phyloP scores from a whole-genome alignment of 1,140 invertebrate genomes.

The Tribolium castaneum region DNA sequence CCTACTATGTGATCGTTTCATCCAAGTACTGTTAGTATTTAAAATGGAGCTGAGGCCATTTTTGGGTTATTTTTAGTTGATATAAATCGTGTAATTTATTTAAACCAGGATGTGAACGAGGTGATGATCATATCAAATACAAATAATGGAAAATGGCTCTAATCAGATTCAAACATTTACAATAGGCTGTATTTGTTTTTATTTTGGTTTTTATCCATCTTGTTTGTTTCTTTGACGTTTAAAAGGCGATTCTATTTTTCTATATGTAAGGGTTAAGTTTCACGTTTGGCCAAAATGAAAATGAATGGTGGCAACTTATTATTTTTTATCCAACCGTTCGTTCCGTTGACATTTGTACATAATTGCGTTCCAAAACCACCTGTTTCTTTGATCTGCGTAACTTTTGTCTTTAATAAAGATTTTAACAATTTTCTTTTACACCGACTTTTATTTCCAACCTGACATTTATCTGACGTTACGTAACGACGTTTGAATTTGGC shows the following conservation, averaged over 20 bases:
- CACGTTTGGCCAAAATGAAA: constrained; percentile 32
- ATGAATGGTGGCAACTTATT: constrained; percentile 2
- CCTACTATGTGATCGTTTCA: constrained; percentile 9
- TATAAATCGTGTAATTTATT: constrained; percentile 34
- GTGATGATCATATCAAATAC: constrained; percentile 34
- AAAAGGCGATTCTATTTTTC: constrained; percentile 28
- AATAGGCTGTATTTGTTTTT: constrained; percentile 41
- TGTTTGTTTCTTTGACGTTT: constrained; percentile 10
- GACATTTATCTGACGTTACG: not conserved
- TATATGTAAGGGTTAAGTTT: constrained; percentile 21
- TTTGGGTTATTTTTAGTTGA: constrained; percentile 38
- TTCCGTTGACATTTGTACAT: constrained; percentile 18
- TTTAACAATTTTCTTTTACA: constrained; percentile 24
- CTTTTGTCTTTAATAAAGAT: constrained; percentile 31
- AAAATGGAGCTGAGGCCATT: constrained; percentile 31
- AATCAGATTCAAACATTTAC: not conserved
- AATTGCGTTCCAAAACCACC: constrained; percentile 9
- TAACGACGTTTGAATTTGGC: not conserved
- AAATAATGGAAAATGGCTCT: constrained; percentile 32
- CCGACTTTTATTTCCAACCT: not conserved
- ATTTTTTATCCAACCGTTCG: not conserved
- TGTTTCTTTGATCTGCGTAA: constrained; percentile 20
- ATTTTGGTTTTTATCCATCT: constrained; percentile 30
- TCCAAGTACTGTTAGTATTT: constrained; percentile 30
- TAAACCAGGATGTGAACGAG: not conserved